Evolutionary conservation across 2,797 vertebrate species (phyloP).

Genomic region (Eulemur coronatus): DNA sequence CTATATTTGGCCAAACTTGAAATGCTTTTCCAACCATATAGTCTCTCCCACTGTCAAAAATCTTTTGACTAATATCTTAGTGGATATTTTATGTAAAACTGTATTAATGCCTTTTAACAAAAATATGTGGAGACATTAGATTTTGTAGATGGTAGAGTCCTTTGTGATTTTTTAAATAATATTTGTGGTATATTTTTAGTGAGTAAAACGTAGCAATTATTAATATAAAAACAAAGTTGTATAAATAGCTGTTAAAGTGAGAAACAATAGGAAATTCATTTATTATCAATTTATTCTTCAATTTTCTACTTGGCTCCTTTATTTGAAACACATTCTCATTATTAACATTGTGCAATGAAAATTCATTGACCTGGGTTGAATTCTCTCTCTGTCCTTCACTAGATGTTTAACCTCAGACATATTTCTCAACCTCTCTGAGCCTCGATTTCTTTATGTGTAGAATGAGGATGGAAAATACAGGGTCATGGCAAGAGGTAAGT

Average conservation of each 20-base stretch:
- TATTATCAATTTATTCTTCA: neutral
- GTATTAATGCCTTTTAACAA: neutral
- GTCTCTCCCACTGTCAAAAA: neutral
- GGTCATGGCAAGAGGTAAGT: neutral
- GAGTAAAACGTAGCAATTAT: neutral
- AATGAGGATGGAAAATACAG: neutral
- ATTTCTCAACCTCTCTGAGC: neutral
- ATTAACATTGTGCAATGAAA: neutral
- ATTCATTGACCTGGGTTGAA: neutral
- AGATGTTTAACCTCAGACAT: neutral
- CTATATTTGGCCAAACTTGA: neutral
- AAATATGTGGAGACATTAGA: neutral
- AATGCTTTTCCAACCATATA: neutral
- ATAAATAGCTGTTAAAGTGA: neutral
- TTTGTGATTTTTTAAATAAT: slow-evolving; percentile 1
- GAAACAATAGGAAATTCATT: neutral
- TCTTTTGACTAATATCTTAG: neutral
- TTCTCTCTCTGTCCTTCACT: neutral
- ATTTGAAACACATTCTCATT: neutral
- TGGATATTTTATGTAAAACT: neutral
- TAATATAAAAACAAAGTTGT: neutral
- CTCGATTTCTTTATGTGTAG: neutral
- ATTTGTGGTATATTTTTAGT: neutral
- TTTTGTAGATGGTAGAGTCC: neutral
- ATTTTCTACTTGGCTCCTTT: neutral